phyloP scores from a whole-genome alignment of 2,113 vertebrate genomes.

The Lonchura striata region DNA sequence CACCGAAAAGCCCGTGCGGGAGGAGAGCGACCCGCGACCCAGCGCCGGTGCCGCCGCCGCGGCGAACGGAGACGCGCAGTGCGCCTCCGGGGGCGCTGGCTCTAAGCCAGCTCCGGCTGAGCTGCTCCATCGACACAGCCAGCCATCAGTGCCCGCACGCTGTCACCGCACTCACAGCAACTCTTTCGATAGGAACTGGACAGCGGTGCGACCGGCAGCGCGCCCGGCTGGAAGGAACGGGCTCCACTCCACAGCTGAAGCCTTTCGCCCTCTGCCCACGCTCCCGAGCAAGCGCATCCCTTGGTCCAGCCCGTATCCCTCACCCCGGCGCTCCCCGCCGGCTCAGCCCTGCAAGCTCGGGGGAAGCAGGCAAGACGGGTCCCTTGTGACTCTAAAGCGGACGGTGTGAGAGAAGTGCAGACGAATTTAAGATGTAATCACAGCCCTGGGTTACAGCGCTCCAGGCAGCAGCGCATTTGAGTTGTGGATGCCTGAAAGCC shows the following conservation, averaged over 20 bases:
- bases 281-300: not conserved
- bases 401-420: not conserved
- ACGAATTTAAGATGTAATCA: no score
- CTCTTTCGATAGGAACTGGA: not conserved
- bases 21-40: not conserved
- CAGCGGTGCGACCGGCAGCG: not conserved
- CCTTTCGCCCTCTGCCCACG: not conserved
- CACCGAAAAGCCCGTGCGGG: not conserved
- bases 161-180: not conserved
- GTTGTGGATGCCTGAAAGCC: not conserved
- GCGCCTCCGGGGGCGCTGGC: not conserved
- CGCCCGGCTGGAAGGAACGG: not conserved
- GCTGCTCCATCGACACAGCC: not conserved
- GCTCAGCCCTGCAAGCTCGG: not conserved
- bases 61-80: not conserved
- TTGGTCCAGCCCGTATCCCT: not conserved
- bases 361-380: not conserved
- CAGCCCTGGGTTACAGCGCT: not conserved
- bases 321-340: not conserved
- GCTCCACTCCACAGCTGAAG: not conserved
- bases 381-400: not conserved
- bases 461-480: not conserved
- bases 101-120: not conserved
- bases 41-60: not conserved
- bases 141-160: not conserved